A percentile compares a stretch with the other conserved stretches of the same genome.
Conservation (phyloP, 1,140 invertebrate species). For the Zophobas atratus region DNA sequence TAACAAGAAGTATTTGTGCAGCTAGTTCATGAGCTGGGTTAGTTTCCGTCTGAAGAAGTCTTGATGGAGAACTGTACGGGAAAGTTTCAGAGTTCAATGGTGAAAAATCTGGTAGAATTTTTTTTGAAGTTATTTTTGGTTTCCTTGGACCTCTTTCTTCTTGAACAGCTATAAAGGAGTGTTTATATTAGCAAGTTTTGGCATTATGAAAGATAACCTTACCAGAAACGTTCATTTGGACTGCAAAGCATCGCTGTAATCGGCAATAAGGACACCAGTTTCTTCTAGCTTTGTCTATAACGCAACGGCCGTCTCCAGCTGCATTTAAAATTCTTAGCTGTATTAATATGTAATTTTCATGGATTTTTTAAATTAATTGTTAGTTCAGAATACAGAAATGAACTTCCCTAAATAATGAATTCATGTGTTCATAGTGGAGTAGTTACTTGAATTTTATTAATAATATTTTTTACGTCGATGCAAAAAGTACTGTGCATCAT, state of each 20-base stretch:
- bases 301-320: slow-evolving; percentile 83
- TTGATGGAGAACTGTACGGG: background rate
- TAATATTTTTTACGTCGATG: no score
- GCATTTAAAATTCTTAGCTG: slow-evolving; percentile 34
- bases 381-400: no score
- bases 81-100: slow-evolving; percentile 37
- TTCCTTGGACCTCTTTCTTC: slow-evolving; percentile 84
- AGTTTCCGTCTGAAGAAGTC: slow-evolving; percentile 14
- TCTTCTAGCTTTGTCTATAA: slow-evolving; percentile 85
- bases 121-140: slow-evolving; percentile 65
- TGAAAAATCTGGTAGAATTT: background rate
- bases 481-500: no score
- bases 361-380: no score
- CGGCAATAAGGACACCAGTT: slow-evolving; percentile 93
- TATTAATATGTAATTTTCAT: background rate
- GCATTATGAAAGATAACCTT: slow-evolving; percentile 55
- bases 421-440: no score
- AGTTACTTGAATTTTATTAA: no score
- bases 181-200: slow-evolving; percentile 3
- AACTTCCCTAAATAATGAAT: no score
- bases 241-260: slow-evolving; percentile 83
- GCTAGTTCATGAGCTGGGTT: slow-evolving; percentile 63
- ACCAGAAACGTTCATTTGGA: slow-evolving; percentile 87
- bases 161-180: slow-evolving; percentile 78
- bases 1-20: slow-evolving; percentile 72